Conservation (phyloP, 1,140 invertebrate species). For the Sitophilus oryzae region DNA sequence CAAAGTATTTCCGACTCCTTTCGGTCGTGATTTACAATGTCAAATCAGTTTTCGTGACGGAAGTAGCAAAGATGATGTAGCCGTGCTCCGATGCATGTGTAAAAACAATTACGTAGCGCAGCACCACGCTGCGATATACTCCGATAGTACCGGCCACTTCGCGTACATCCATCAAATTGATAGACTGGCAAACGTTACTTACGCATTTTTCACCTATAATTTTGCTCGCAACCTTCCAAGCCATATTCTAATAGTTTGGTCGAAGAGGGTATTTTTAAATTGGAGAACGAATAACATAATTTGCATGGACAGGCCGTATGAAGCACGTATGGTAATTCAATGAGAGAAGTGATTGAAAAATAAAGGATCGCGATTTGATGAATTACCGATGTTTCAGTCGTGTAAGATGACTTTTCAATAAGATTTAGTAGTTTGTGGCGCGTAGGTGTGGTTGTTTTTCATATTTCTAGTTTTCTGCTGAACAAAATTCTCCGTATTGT, state of each 20-base stretch:
- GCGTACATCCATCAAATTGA: constrained; percentile 15
- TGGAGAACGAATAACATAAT: not conserved
- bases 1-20: constrained; percentile 26
- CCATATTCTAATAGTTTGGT: not conserved
- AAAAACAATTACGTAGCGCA: constrained; percentile 34
- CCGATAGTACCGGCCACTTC: not conserved
- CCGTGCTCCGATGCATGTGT: constrained; percentile 33
- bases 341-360: too few relatives aligned
- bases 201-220: not conserved
- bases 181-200: constrained; percentile 26
- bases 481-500: too few relatives aligned
- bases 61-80: constrained; percentile 33
- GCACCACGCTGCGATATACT: constrained; percentile 22
- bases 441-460: too few relatives aligned
- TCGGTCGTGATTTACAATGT: constrained; percentile 27
- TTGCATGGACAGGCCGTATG: too few relatives aligned
- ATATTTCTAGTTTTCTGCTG: too few relatives aligned
- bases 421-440: too few relatives aligned
- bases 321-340: too few relatives aligned
- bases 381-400: too few relatives aligned
- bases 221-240: not conserved
- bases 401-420: too few relatives aligned
- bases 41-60: constrained; percentile 32
- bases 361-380: too few relatives aligned
- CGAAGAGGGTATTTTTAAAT: not conserved